Evolutionary conservation across 53 echinoderm and acorn worm species (phyloP).

Genomic region (Paracentrotus lividus): DNA sequence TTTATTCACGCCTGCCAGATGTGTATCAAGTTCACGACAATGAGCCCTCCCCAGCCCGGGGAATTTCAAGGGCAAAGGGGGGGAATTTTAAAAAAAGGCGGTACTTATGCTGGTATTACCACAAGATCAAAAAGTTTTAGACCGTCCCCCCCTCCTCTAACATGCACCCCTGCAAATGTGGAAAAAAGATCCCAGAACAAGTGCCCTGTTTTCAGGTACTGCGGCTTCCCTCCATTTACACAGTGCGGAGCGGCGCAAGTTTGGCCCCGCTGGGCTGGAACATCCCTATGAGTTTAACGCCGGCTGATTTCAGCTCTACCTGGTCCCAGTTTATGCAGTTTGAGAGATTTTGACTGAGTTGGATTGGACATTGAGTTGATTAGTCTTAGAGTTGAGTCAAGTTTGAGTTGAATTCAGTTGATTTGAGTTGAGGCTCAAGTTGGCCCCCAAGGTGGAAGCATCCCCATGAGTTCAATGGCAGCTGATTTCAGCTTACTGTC

Average conservation of each 20-base stretch:
- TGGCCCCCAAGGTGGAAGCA: no score
- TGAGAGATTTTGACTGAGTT: not conserved
- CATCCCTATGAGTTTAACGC: conserved; percentile 99
- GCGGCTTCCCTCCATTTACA: conserved; percentile 93
- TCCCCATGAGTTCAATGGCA: no score
- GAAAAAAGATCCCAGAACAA: no score
- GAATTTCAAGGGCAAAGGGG: conserved; percentile 98
- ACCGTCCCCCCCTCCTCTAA: conserved; percentile 97
- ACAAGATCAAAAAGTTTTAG: conserved; percentile 97
- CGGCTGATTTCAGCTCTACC: conserved; percentile 97
- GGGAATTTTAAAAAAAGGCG: conserved; percentile 91
- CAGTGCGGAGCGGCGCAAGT: conserved; percentile 98
- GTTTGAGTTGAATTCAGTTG: no score
- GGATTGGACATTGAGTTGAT: not conserved
- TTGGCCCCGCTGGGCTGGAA: conserved; percentile 99
- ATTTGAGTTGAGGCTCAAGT: no score
- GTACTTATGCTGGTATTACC: conserved; percentile 93
- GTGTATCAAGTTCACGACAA: conserved; percentile 99
- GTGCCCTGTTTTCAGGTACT: conserved; percentile 96
- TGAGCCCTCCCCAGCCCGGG: conserved; percentile 98
- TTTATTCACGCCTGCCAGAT: conserved; percentile 74
- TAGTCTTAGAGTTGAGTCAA: no score
- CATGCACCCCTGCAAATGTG: conserved; percentile 97
- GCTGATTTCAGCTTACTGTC: no score
- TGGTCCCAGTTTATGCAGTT: conserved; percentile 92